phyloP scores from a whole-genome alignment of 2,797 vertebrate genomes.

The Pachyuromys duprasi region DNA sequence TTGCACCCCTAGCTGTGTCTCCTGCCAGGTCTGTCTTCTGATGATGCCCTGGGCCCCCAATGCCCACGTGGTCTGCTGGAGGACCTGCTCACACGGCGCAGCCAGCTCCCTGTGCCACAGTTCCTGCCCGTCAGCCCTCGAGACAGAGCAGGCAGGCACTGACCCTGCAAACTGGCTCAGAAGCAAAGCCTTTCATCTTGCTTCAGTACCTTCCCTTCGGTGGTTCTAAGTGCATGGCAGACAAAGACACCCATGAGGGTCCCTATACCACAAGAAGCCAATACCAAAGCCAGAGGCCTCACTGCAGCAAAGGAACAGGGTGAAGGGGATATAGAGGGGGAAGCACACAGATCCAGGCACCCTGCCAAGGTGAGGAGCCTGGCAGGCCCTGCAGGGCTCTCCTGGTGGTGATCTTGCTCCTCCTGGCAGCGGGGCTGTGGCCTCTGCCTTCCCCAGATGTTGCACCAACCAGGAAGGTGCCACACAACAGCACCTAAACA shows the following conservation, averaged over 20 bases:
- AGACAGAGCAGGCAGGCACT: background rate
- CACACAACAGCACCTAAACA: background rate
- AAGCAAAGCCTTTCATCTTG: background rate
- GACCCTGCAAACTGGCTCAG: background rate
- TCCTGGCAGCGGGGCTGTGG: background rate
- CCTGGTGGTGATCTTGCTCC: too few species aligned
- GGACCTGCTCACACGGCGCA: background rate
- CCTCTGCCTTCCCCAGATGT: background rate
- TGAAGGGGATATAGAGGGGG: background rate
- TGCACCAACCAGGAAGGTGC: accelerated
- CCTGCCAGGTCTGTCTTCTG: slow-evolving; percentile 1
- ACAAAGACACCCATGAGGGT: background rate
- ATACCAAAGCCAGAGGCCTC: background rate
- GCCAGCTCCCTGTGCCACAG: background rate
- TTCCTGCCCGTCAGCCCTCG: background rate
- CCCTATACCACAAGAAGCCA: accelerated
- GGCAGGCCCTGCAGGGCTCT: background rate
- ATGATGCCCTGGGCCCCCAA: background rate
- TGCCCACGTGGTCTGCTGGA: background rate
- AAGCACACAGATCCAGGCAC: accelerated
- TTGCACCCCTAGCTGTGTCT: background rate
- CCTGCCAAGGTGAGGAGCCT: accelerated
- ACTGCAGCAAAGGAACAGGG: background rate
- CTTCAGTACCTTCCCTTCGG: accelerated
- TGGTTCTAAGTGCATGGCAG: background rate